Conservation (phyloP, 2,797 vertebrate species). For the Gymnoscopelus microlampas region DNA sequence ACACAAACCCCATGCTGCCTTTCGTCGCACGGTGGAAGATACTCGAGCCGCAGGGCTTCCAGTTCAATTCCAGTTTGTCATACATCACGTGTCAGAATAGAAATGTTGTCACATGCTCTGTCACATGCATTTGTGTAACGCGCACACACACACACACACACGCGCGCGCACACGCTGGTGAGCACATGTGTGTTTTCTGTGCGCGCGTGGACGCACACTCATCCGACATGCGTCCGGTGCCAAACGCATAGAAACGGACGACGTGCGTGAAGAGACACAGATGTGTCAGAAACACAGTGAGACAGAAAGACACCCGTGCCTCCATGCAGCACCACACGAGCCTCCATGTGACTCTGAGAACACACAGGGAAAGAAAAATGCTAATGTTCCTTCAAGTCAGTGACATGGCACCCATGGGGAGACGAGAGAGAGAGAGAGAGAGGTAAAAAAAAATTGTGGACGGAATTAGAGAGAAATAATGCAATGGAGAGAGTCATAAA, state of each 20-base stretch:
- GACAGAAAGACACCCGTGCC: background rate
- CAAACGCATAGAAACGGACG: background rate
- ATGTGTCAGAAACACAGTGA: slow-evolving; percentile 1
- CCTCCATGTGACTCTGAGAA: slow-evolving; percentile 62
- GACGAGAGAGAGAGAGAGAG: slow-evolving; percentile 34
- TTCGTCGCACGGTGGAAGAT: slow-evolving; percentile 49
- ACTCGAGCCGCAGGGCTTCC: slow-evolving; percentile 45
- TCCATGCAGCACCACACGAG: slow-evolving; percentile 51
- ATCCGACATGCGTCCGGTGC: background rate
- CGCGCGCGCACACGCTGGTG: slow-evolving; percentile 35
- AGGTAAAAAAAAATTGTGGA: slow-evolving; percentile 8
- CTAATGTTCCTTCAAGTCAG: slow-evolving; percentile 69
- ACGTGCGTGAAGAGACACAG: background rate
- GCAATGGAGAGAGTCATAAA: slow-evolving; percentile 29
- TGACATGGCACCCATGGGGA: slow-evolving; percentile 66
- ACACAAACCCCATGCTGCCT: slow-evolving; percentile 44
- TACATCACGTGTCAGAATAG: slow-evolving; percentile 52
- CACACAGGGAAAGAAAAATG: slow-evolving; percentile 66
- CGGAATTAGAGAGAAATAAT: slow-evolving; percentile 26
- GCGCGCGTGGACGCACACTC: background rate
- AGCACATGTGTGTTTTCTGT: slow-evolving; percentile 18
- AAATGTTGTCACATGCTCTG: slow-evolving; percentile 12
- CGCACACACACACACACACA: slow-evolving; percentile 7
- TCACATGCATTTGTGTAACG: background rate
- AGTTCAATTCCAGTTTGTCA: slow-evolving; percentile 18